These are phyloP conservation scores for Dermatemys mawii DNA, from an alignment of 2,113 vertebrate species.

Conservation along the genomic window DNA sequence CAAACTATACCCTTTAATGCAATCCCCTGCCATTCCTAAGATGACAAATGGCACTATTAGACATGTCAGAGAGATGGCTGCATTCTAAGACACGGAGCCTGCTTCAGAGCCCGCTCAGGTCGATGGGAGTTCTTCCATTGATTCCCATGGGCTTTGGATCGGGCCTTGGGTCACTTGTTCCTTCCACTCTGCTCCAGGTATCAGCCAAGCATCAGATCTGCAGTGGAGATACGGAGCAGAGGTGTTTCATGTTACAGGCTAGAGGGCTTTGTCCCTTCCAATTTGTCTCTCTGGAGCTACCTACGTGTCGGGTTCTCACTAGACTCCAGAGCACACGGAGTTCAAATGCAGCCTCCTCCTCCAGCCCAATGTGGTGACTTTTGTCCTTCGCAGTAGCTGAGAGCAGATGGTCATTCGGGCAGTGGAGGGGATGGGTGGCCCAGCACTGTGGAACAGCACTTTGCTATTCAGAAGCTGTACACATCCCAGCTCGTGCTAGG, in stretches of 20 bases:
- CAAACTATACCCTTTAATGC: neutral
- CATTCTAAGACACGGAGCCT: neutral
- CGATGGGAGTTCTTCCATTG: neutral
- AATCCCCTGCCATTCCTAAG: neutral
- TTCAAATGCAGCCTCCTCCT: neutral
- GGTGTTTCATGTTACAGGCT: neutral
- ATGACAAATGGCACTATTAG: neutral
- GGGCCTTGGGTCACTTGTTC: neutral
- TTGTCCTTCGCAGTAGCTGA: rapidly evolving
- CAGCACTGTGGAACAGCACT: neutral
- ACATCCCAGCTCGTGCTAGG: neutral
- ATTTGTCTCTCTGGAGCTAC: neutral
- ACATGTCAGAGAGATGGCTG: neutral
- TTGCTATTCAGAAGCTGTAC: neutral
- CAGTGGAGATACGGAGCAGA: neutral
- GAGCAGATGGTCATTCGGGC: neutral
- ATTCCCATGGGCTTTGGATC: neutral
- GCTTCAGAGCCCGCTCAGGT: neutral
- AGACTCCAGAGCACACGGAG: neutral
- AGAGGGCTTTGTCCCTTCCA: neutral
- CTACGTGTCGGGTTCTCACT: neutral
- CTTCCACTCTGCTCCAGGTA: neutral
- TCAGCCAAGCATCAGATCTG: neutral
- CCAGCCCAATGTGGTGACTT: rapidly evolving
- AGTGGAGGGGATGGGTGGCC: neutral